These are phyloP conservation scores for Okapia johnstoni DNA, from an alignment of 2,113 vertebrate genomes.

Conservation along the genomic window DNA sequence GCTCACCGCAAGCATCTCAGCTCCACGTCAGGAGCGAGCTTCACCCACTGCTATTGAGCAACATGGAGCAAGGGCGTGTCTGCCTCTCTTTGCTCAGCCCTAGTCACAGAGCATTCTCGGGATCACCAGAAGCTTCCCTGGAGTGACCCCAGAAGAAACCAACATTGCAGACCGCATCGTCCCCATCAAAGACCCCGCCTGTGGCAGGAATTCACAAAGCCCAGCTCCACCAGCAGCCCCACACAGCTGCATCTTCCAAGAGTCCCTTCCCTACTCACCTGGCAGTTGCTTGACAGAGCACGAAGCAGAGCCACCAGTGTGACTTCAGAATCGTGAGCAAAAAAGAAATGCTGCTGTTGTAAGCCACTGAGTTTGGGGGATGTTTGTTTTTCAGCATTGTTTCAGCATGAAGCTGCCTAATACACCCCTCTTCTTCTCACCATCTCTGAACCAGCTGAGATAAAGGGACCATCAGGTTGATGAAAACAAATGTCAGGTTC, in stretches of 20 bases:
- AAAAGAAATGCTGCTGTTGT: rapidly evolving
- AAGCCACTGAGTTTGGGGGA: background rate
- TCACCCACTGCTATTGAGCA: background rate
- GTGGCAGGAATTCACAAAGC: background rate
- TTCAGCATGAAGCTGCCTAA: rapidly evolving
- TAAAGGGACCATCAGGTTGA: background rate
- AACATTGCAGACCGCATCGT: rapidly evolving
- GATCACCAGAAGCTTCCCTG: background rate
- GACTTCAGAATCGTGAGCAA: background rate
- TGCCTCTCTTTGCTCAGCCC: too few species aligned
- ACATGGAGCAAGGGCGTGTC: rapidly evolving
- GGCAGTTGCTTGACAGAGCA: background rate
- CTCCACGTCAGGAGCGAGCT: rapidly evolving
- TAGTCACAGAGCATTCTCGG: background rate
- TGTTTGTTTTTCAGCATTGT: background rate
- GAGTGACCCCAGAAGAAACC: background rate
- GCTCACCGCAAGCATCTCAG: rapidly evolving
- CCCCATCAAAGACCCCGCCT: background rate
- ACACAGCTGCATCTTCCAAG: background rate
- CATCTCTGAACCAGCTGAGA: background rate
- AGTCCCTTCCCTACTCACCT: background rate
- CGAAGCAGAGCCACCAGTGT: background rate
- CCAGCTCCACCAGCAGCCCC: background rate
- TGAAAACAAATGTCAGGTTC: background rate
- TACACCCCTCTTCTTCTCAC: too few species aligned